Evolutionary conservation across 2,113 vertebrate species (phyloP).

Genomic region (Pelusios castaneus): DNA sequence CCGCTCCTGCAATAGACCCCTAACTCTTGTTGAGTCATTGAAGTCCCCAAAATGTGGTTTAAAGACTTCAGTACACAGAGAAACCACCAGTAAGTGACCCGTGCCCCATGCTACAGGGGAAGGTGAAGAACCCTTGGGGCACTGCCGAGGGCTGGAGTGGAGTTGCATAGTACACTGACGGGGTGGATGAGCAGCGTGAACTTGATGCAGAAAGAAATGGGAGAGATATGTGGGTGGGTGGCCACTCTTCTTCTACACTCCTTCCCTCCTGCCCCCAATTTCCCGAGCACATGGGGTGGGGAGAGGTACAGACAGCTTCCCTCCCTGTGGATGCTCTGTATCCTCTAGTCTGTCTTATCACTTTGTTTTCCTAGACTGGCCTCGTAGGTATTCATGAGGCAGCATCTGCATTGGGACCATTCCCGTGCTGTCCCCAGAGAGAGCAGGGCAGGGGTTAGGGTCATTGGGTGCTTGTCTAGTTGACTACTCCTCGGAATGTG

Average conservation of each 20-base stretch:
- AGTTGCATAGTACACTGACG: background rate
- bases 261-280: background rate
- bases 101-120: too few species aligned
- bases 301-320: background rate
- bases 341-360: background rate
- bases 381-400: too few species aligned
- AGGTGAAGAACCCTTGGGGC: too few species aligned
- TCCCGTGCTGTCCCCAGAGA: background rate
- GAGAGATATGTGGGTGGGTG: background rate
- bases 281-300: background rate
- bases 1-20: too few species aligned
- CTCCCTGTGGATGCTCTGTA: background rate
- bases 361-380: background rate
- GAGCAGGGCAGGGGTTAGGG: background rate
- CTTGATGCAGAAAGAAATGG: background rate
- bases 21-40: too few species aligned
- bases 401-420: background rate
- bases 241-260: background rate
- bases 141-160: background rate
- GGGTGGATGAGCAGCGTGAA: background rate
- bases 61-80: too few species aligned
- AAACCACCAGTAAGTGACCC: too few species aligned
- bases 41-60: too few species aligned
- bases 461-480: background rate
- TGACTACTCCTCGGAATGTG: background rate